Evolutionary conservation across 2,888 invertebrate species (phyloP), one percentile per base, ranked within the genome.

Genomic region (Drosophila paramelanica): DNA sequence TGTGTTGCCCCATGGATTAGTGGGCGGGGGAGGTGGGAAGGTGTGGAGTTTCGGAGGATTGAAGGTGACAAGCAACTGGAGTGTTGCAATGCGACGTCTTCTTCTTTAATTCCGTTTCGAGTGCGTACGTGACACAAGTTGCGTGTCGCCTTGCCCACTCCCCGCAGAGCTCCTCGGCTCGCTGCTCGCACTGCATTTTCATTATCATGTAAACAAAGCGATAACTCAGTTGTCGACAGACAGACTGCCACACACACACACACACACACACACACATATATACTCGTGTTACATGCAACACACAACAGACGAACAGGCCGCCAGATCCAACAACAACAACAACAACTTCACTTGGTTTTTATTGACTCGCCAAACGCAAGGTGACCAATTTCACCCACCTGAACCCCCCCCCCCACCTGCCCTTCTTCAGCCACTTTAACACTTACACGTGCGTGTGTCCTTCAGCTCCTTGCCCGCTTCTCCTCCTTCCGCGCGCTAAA

Each of bases 141-240:
- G 78, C 74, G 72, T 77, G 70, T 69, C 61, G 0, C 23, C 0
- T 23, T 4, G 3, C 23, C 20, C 20, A 20, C 20, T 23, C 23
- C 4, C 23, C 23, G 23, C 23, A 23, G 23, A 23, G 4, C 4
- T 23, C 3, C 23, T 23, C 23, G 4, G 23, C 4, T 2, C 23
- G 23, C 10, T 14, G 45, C 36, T 7, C 71, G 56, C 67, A 62
- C 45, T 67, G 62, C 67, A 65, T 67, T 84, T 85, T 83, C 60
- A 74, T 70, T 76, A 70, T 69, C 71, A 70, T 81, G 88, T 88
- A 81, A 82, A 81, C 85, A 88, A 88, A 84, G 88, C 85, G 85
- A 78, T 82, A 82, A 84, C 78, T 87, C 70, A 81, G 74, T 64
- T 73, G 78, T 71, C 75, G 74, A 80, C 74, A 77, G 47, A 27